These are phyloP conservation scores for Diaperis boleti DNA, from an alignment of 2,888 invertebrate genomes.

Conservation along the genomic window DNA sequence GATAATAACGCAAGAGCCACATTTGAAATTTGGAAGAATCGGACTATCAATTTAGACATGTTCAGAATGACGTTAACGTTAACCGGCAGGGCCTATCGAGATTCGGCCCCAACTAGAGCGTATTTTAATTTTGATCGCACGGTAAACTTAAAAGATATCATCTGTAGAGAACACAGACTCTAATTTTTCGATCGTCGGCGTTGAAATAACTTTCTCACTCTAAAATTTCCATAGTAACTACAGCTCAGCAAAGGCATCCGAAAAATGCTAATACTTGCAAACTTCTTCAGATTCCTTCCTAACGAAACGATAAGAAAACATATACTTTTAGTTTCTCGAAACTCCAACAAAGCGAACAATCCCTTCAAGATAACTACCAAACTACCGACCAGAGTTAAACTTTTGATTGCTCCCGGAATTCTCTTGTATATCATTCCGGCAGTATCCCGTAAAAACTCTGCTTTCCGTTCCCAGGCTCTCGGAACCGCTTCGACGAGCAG, in stretches of 20 bases:
- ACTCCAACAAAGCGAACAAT: background rate
- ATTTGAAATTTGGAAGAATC: too few relatives aligned
- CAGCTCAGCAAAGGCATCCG: background rate
- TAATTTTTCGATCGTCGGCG: too few relatives aligned
- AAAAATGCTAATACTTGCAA: background rate
- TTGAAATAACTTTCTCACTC: background rate
- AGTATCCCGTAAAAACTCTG: background rate
- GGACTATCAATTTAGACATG: too few relatives aligned
- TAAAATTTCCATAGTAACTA: background rate
- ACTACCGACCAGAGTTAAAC: conserved; percentile 3
- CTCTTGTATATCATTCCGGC: background rate
- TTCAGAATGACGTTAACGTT: too few relatives aligned
- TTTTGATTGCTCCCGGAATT: conserved; percentile 6
- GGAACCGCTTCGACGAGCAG: conserved; percentile 88
- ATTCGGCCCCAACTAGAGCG: too few relatives aligned
- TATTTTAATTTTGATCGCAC: too few relatives aligned
- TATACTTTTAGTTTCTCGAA: background rate
- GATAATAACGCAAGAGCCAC: too few relatives aligned
- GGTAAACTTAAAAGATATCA: too few relatives aligned
- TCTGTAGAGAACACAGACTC: too few relatives aligned
- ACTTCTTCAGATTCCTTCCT: background rate
- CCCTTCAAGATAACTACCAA: conserved; percentile 3
- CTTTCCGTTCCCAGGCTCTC: conserved; percentile 68
- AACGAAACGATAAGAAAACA: conserved; percentile 2
- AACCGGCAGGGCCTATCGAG: too few relatives aligned